Percentiles rank a stretch among this genome's conserved stretches.
phyloP scores from a whole-genome alignment of 2,888 invertebrate species.

The Unio delphinus region DNA sequence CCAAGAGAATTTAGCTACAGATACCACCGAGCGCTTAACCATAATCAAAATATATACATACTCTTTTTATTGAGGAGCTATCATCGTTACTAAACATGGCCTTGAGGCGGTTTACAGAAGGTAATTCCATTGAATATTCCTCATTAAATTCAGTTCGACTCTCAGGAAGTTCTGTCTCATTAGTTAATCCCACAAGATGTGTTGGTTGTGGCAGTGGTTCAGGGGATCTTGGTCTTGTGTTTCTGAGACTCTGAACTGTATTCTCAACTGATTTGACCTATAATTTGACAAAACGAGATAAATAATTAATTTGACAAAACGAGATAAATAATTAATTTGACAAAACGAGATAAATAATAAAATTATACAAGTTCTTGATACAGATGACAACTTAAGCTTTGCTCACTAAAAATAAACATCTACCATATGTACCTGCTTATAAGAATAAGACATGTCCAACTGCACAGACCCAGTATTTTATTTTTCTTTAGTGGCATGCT shows the following conservation, averaged over 20 bases:
- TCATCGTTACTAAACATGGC: constrained; percentile 52
- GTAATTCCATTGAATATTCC: constrained; percentile 52
- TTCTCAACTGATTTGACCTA: too few species aligned
- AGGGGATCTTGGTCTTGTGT: constrained; percentile 39
- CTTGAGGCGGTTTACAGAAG: constrained; percentile 62
- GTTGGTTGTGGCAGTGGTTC: constrained; percentile 28
- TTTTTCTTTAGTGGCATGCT: too few species aligned
- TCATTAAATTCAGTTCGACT: constrained; percentile 57
- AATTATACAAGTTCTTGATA: too few species aligned
- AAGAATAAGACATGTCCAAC: too few species aligned
- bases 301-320: too few species aligned
- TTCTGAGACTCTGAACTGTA: constrained; percentile 31
- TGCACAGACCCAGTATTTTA: too few species aligned
- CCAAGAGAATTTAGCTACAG: neutral
- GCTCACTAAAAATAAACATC: too few species aligned
- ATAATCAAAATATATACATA: constrained; percentile 25
- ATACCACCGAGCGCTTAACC: neutral
- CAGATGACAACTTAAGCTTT: too few species aligned
- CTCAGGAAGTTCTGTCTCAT: constrained; percentile 58
- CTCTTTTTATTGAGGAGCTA: constrained; percentile 47
- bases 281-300: too few species aligned
- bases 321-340: too few species aligned
- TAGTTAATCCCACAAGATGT: constrained; percentile 41
- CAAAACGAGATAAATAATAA: too few species aligned
- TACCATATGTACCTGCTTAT: too few species aligned